These are phyloP conservation scores for Anomalospiza imberbis DNA, from an alignment of 2,797 vertebrate genomes.

Conservation along the genomic window DNA sequence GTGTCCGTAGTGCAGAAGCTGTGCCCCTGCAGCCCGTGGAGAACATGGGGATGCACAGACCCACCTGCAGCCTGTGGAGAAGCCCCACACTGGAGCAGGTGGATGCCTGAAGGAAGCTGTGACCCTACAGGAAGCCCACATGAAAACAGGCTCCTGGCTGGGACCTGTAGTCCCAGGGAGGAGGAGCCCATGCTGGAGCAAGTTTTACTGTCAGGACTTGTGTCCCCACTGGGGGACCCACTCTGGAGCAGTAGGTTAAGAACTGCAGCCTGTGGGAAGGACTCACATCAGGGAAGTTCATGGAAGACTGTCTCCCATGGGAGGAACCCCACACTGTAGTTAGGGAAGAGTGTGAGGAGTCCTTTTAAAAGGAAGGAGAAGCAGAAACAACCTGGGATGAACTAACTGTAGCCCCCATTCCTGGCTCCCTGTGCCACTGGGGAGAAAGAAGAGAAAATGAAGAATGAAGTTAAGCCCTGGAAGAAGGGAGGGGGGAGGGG, in stretches of 20 bases:
- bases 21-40: neutral
- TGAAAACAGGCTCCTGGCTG: neutral
- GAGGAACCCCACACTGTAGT: neutral
- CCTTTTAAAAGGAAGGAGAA: neutral
- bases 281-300: neutral
- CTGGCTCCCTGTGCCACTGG: rapidly evolving
- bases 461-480: neutral
- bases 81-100: neutral
- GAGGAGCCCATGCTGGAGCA: rapidly evolving
- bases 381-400: neutral
- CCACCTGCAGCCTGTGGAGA: neutral
- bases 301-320: neutral
- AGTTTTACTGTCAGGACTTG: too few relatives aligned
- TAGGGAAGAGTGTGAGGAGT: neutral
- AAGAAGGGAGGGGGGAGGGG: neutral
- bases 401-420: neutral
- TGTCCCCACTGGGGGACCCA: rapidly evolving
- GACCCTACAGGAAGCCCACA: neutral
- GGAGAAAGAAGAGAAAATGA: neutral
- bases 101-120: neutral
- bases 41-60: neutral
- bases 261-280: neutral
- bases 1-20: neutral
- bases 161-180: neutral
- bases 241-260: neutral